phyloP scores from a whole-genome alignment of 2,113 vertebrate genomes.

The Pantherophis guttatus region DNA sequence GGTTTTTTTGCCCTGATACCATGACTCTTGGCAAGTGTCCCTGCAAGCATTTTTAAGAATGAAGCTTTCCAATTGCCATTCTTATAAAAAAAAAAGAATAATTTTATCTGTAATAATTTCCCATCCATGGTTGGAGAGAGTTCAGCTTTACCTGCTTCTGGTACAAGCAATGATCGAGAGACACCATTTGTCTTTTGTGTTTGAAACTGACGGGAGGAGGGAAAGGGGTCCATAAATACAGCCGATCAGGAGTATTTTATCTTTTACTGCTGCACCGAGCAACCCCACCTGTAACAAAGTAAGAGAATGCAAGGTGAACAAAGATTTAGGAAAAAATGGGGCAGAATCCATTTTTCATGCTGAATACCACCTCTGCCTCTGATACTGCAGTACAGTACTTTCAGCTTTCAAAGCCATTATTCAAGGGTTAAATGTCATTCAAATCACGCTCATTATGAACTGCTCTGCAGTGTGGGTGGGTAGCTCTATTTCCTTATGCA shows the following conservation, averaged over 20 bases:
- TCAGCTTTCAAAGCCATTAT: slow-evolving; percentile 51
- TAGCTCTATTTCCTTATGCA: slow-evolving; percentile 66
- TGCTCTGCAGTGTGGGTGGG: slow-evolving; percentile 50
- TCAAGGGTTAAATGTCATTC: slow-evolving; percentile 79
- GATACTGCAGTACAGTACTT: slow-evolving; percentile 35
- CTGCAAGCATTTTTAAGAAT: slow-evolving; percentile 50
- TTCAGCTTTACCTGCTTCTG: slow-evolving; percentile 63
- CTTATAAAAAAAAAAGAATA: slow-evolving; percentile 52
- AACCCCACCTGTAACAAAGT: slow-evolving; percentile 69
- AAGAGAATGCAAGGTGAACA: slow-evolving; percentile 16
- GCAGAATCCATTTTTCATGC: slow-evolving; percentile 58
- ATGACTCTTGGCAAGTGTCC: slow-evolving; percentile 38
- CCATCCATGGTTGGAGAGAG: slow-evolving; percentile 54
- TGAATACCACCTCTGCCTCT: slow-evolving; percentile 16
- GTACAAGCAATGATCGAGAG: slow-evolving; percentile 50
- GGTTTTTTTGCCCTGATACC: slow-evolving; percentile 41
- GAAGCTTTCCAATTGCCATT: slow-evolving; percentile 55
- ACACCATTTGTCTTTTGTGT: slow-evolving; percentile 72
- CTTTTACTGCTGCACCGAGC: slow-evolving; percentile 33
- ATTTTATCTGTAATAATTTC: slow-evolving; percentile 66
- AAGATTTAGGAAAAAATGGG: slow-evolving; percentile 52
- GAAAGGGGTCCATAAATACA: slow-evolving; percentile 66
- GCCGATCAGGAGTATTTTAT: slow-evolving; percentile 65
- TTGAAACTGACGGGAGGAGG: slow-evolving; percentile 62
- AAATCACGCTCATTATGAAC: slow-evolving; percentile 71